These are phyloP conservation scores for Nineta flava DNA, from an alignment of 2,888 invertebrate species.

Conservation along the genomic window DNA sequence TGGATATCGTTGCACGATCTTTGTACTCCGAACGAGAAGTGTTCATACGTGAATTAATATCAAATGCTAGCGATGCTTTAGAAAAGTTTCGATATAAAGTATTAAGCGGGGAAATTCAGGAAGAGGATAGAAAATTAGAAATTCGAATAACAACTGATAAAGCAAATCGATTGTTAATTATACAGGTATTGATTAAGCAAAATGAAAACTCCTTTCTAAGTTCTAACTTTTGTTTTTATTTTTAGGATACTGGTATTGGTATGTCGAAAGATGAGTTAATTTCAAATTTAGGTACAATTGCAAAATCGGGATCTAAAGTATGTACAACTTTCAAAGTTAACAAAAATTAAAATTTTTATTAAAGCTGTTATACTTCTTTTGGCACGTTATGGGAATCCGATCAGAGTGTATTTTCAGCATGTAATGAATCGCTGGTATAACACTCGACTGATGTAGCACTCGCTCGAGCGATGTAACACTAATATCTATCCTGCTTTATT, in stretches of 20 bases:
- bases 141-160: slow-evolving; percentile 84
- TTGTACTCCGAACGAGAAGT: slow-evolving; percentile 96
- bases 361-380: background rate
- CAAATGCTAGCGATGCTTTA: slow-evolving; percentile 93
- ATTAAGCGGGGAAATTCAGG: slow-evolving; percentile 36
- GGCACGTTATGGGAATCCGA: too few species aligned
- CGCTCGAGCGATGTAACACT: too few species aligned
- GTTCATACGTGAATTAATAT: slow-evolving; percentile 87
- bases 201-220: too few species aligned
- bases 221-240: too few species aligned
- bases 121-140: slow-evolving; percentile 55
- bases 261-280: slow-evolving; percentile 88
- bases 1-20: slow-evolving; percentile 94
- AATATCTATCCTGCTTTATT: too few species aligned
- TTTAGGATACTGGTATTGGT: slow-evolving; percentile 81
- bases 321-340: slow-evolving; percentile 7
- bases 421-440: too few species aligned
- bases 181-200: slow-evolving; percentile 72
- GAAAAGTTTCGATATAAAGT: slow-evolving; percentile 81
- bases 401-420: too few species aligned
- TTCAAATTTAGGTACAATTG: slow-evolving; percentile 87
- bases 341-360: background rate
- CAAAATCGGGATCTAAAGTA: slow-evolving; percentile 85
- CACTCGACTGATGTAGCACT: too few species aligned
- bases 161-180: slow-evolving; percentile 62